Base-by-base conservation (phyloP, 2,888 invertebrate genomes). In the Himalopsyche tibetana region DNA sequence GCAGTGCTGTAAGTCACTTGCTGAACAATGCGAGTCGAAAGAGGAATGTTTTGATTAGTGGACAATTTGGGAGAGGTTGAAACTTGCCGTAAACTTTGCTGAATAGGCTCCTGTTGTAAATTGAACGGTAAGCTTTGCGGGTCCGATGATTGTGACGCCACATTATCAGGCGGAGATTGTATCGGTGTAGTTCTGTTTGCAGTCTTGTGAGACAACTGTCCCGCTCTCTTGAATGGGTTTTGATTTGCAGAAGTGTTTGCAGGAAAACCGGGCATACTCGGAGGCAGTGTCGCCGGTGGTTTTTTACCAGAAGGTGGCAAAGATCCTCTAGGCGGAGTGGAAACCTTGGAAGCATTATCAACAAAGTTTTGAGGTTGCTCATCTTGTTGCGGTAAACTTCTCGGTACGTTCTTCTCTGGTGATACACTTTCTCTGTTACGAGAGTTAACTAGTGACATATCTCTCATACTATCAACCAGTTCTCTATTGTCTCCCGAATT, bases 181-280 rank as follows among this genome's bases (percentile, higher is more conserved):
- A 89, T 82, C 15, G 89, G 81, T 69, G 89, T 88, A 63, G 89
- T 89, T 87, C 89, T 90, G 84, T 89, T 93, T 17, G 92, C 90
- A 55, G 90, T 90, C 89, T 93, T 93, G 89, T 94, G 94, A 8
- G 93, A 93, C 88, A 94, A 91, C 38, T 92, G 90, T 15, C 92
- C 92, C n/a, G 92, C 90, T 90, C 91, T 91, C 90, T 93, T 93
- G 84, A 92, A 93, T 5, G 93, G 93, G 89, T 93, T 93, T 84
- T 91, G 91, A 69, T 90, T 90, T 42, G 90, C 89, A 12, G 74
- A 74, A 15, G 74, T 74, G 17, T 82, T 80, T 38, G 84, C 90
- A 87, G 3, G 91, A 87, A 86, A 80, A 69, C 80, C 63, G 5
- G 82, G 80, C 17, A 45, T 51, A 42, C 80, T 84, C 12, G 91